Evolutionary conservation across 2,113 vertebrate genomes (phyloP).

Genomic region (Cnemophilus loriae): DNA sequence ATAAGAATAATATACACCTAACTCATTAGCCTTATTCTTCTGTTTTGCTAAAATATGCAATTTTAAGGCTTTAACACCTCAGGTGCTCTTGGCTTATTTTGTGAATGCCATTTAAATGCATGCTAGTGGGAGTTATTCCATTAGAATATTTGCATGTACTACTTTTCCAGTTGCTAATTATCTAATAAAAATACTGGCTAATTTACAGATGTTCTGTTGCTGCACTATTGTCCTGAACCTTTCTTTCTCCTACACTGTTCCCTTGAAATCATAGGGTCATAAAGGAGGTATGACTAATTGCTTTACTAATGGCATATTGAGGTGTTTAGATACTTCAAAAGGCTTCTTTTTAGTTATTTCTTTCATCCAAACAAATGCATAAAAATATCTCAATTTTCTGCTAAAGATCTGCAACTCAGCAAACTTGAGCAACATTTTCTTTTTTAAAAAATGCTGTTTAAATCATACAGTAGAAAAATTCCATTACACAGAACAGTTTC

Average conservation of each 20-base stretch:
- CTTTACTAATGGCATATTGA: neutral
- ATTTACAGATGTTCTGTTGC: neutral
- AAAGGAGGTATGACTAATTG: neutral
- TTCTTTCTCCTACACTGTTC: neutral
- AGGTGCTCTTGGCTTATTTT: constrained; percentile 22
- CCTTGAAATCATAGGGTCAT: neutral
- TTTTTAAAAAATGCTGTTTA: neutral
- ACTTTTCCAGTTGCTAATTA: constrained; percentile 13
- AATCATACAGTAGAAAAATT: neutral
- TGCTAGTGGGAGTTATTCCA: neutral
- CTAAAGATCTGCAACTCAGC: neutral
- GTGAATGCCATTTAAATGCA: constrained; percentile 7
- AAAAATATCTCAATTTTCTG: neutral
- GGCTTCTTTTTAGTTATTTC: neutral
- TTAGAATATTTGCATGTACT: constrained; percentile 16
- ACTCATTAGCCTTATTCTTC: constrained; percentile 38
- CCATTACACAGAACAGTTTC: neutral
- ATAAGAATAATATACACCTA: constrained; percentile 18
- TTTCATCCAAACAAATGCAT: neutral
- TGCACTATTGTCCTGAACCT: neutral
- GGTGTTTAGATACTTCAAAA: neutral
- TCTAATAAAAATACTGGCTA: neutral
- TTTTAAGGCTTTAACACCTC: constrained; percentile 21
- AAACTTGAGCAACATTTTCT: neutral
- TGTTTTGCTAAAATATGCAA: constrained; percentile 29